phyloP scores from a whole-genome alignment of 2,797 vertebrate species.

The Etheostoma nigrum region DNA sequence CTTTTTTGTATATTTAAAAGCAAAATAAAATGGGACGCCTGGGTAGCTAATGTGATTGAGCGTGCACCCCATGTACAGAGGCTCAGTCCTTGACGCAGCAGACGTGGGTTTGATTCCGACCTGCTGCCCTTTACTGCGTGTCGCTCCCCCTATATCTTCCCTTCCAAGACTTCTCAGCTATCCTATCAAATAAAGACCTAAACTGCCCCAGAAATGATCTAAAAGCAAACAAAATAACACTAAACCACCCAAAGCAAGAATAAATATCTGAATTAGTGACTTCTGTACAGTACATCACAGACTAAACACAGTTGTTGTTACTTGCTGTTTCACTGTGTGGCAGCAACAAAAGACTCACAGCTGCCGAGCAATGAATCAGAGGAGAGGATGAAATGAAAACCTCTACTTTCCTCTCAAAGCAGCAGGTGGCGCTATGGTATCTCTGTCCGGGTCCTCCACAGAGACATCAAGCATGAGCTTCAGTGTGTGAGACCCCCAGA shows the following conservation, averaged over 20 bases:
- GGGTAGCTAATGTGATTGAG: too few relatives aligned
- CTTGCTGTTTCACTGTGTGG: slow-evolving; percentile 43
- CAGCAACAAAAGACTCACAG: slow-evolving; percentile 65
- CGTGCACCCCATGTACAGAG: too few relatives aligned
- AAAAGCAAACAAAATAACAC: not conserved
- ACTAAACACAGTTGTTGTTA: slow-evolving; percentile 40
- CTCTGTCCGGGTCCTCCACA: slow-evolving; percentile 37
- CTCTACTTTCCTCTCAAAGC: slow-evolving; percentile 24
- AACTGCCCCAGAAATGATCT: too few relatives aligned
- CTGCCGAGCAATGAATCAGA: slow-evolving; percentile 55
- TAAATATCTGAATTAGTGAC: slow-evolving; percentile 11
- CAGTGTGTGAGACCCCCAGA: slow-evolving; percentile 7
- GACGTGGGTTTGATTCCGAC: too few relatives aligned
- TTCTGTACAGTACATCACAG: slow-evolving; percentile 19
- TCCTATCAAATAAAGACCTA: too few relatives aligned
- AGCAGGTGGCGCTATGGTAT: slow-evolving; percentile 81
- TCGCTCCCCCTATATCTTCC: too few relatives aligned
- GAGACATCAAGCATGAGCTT: slow-evolving; percentile 24
- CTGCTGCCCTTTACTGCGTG: too few relatives aligned
- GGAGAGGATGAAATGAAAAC: not conserved
- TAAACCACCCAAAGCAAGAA: not conserved
- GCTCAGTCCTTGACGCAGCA: too few relatives aligned
- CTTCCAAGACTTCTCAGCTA: too few relatives aligned
- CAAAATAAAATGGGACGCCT: too few relatives aligned
- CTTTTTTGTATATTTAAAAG: not conserved